Percentiles rank a stretch among this genome's conserved stretches.
Conservation (phyloP, 2,888 invertebrate species). For the Elegia similella region DNA sequence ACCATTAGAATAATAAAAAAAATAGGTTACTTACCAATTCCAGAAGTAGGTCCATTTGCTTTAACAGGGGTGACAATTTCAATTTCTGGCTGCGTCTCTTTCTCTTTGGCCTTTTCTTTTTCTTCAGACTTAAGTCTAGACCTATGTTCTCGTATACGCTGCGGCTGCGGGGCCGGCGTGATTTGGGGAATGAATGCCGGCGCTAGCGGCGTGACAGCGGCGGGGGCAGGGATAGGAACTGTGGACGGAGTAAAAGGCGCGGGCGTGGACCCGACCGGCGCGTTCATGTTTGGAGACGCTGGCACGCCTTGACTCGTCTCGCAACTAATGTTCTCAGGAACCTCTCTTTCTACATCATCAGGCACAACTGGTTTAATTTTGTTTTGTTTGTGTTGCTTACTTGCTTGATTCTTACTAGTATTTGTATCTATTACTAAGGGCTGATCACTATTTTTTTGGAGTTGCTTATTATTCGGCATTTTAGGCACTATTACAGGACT, state of each 20-base stretch:
- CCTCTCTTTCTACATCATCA: constrained; percentile 49
- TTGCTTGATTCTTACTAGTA: constrained; percentile 59
- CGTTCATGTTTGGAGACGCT: constrained; percentile 29
- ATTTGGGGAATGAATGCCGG: background rate
- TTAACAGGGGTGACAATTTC: constrained; percentile 30
- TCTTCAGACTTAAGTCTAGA: constrained; percentile 53
- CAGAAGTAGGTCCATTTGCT: constrained; percentile 49
- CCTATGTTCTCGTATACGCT: constrained; percentile 54
- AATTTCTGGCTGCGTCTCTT: constrained; percentile 35
- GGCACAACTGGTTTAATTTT: constrained; percentile 60
- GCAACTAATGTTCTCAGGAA: constrained; percentile 34
- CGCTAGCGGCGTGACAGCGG: constrained; percentile 22
- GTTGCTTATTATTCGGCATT: constrained; percentile 69
- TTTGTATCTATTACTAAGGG: constrained; percentile 64
- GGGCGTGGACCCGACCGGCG: constrained; percentile 28
- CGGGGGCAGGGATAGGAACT: constrained; percentile 21
- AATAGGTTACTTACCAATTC: constrained; percentile 46
- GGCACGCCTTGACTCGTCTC: constrained; percentile 26
- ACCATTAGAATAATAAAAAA: background rate
- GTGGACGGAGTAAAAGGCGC: constrained; percentile 26
- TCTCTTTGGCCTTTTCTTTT: constrained; percentile 42
- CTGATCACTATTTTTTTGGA: constrained; percentile 65
- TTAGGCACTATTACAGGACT: constrained; percentile 84
- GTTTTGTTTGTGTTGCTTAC: constrained; percentile 56
- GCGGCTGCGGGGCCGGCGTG: constrained; percentile 47